Evolutionary conservation across 2,797 vertebrate genomes (phyloP).

Genomic region (Sebastes glaucus): DNA sequence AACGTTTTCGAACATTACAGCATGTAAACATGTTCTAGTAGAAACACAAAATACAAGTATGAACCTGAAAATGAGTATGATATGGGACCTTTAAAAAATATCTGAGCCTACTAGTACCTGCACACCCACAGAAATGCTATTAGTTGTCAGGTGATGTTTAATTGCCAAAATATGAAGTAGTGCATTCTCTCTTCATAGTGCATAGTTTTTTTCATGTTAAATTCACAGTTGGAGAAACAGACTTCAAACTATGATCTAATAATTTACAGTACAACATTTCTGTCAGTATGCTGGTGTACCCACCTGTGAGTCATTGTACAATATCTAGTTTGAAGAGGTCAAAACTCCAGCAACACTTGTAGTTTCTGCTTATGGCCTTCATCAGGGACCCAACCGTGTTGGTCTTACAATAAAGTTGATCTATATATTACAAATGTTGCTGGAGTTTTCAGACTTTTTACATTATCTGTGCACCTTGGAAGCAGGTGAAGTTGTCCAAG

Average conservation of each 20-base stretch:
- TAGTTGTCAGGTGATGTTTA: neutral
- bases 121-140: neutral
- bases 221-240: neutral
- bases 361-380: too few relatives aligned
- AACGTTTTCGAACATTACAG: too few relatives aligned
- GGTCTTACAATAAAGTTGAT: too few relatives aligned
- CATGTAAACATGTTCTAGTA: too few relatives aligned
- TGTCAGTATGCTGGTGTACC: neutral
- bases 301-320: neutral
- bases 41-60: too few relatives aligned
- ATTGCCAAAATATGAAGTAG: neutral
- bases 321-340: neutral
- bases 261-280: neutral
- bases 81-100: neutral
- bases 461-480: too few relatives aligned
- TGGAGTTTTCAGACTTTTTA: too few relatives aligned
- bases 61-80: too few relatives aligned
- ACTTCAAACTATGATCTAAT: neutral
- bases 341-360: neutral
- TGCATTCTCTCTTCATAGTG: neutral
- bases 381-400: too few relatives aligned
- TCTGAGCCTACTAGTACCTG: neutral
- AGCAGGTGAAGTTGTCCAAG: too few relatives aligned
- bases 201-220: neutral
- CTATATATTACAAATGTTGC: too few relatives aligned